Percentiles rank a stretch among this genome's conserved stretches.
Evolutionary conservation across 2,888 invertebrate genomes (phyloP).

Genomic region (Drosophila peninsularis): DNA sequence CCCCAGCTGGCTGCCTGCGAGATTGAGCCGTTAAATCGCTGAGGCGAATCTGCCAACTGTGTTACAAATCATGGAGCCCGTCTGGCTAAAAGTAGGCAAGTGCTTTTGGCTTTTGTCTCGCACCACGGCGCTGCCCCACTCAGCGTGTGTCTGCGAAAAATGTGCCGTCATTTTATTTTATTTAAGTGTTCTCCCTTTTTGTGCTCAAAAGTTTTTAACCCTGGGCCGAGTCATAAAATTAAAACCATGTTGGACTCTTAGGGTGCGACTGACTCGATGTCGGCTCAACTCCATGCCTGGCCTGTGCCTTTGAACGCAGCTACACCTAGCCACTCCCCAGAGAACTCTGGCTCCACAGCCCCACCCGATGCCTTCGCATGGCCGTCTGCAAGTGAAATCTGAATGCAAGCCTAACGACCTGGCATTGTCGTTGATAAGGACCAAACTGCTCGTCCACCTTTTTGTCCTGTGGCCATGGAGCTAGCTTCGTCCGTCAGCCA

Average conservation of each 20-base stretch:
- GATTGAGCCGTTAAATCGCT: slow-evolving; percentile 70
- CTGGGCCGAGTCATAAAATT: slow-evolving; percentile 72
- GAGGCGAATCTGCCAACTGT: slow-evolving; percentile 57
- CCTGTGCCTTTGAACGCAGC: slow-evolving; percentile 42
- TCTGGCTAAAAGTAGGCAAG: slow-evolving; percentile 48
- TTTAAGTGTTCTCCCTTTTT: slow-evolving; percentile 48
- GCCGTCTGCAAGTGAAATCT: slow-evolving; percentile 57
- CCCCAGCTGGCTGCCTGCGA: slow-evolving; percentile 33
- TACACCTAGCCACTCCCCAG: slow-evolving; percentile 17
- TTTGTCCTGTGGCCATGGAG: slow-evolving; percentile 28
- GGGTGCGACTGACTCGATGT: slow-evolving; percentile 60
- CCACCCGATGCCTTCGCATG: slow-evolving; percentile 14
- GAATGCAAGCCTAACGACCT: slow-evolving; percentile 80
- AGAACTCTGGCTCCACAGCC: slow-evolving; percentile 30
- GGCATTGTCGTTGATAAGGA: slow-evolving; percentile 76
- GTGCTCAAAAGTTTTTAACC: slow-evolving; percentile 68
- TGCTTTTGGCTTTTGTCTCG: slow-evolving; percentile 9
- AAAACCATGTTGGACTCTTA: slow-evolving; percentile 62
- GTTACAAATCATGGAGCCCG: slow-evolving; percentile 67
- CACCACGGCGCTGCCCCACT: neutral
- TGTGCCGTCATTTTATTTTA: slow-evolving; percentile 59
- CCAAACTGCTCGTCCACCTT: slow-evolving; percentile 53
- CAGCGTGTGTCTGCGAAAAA: slow-evolving; percentile 38
- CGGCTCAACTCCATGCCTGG: slow-evolving; percentile 1
- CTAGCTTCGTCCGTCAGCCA: slow-evolving; percentile 13